Conservation (phyloP, 2,113 vertebrate genomes). For the Notothenia rossii region DNA sequence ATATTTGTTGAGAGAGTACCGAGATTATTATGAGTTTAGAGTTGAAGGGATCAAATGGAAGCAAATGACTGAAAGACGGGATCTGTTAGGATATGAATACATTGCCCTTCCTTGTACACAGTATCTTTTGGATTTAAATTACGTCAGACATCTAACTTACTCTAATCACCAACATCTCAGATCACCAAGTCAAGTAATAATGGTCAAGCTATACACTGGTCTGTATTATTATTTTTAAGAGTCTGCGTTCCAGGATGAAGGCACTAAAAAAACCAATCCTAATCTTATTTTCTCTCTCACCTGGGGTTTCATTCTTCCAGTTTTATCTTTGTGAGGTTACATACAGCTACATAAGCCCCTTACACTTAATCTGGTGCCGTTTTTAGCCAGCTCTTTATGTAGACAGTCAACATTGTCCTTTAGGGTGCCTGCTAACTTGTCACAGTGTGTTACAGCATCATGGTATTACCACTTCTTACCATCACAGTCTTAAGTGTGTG, state of each 20-base stretch:
- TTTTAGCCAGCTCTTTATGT: constrained; percentile 57
- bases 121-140: not conserved
- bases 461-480: constrained; percentile 56
- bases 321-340: constrained; percentile 34
- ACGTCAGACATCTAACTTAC: not conserved
- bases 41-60: too few relatives aligned
- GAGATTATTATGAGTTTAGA: too few relatives aligned
- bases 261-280: not conserved
- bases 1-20: too few relatives aligned
- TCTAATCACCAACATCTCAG: not conserved
- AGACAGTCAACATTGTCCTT: constrained; percentile 42
- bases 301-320: constrained; percentile 12
- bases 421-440: constrained; percentile 19
- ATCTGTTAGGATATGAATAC: not conserved
- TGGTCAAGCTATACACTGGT: too few relatives aligned
- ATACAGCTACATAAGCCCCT: constrained; percentile 67
- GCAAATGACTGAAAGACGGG: not conserved
- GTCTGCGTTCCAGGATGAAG: not conserved
- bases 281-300: constrained; percentile 28
- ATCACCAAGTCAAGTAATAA: too few relatives aligned
- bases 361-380: constrained; percentile 67
- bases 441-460: constrained; percentile 24
- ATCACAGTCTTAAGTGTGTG: constrained; percentile 23
- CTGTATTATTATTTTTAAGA: not conserved
- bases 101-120: too few relatives aligned